These are phyloP conservation scores for Microcebus lehilahytsara DNA, from an alignment of 2,113 vertebrate species.

Conservation along the genomic window DNA sequence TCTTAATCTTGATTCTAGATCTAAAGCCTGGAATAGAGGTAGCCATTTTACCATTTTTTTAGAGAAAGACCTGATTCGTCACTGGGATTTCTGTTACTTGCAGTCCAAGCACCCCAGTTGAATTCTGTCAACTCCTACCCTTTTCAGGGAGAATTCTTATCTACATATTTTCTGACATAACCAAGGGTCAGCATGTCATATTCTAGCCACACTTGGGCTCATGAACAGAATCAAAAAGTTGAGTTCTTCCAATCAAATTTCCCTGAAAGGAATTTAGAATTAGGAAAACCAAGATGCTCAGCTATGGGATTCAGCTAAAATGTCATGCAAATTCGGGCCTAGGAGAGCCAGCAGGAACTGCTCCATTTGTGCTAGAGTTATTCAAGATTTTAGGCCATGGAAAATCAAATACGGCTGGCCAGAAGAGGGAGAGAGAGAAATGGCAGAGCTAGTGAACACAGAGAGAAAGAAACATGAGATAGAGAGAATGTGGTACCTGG, in stretches of 20 bases:
- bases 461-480: not conserved
- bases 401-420: not conserved
- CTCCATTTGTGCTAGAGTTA: not conserved
- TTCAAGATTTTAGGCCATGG: not conserved
- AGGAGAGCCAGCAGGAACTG: not conserved
- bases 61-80: not conserved
- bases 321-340: not conserved
- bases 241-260: not conserved
- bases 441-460: not conserved
- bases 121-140: accelerated
- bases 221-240: not conserved
- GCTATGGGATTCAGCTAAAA: not conserved
- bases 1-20: not conserved
- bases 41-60: not conserved
- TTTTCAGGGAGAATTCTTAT: not conserved
- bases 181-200: not conserved
- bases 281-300: not conserved
- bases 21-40: not conserved
- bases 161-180: not conserved
- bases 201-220: accelerated
- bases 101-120: not conserved
- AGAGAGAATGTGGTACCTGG: not conserved
- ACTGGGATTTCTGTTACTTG: not conserved
- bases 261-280: not conserved
- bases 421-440: not conserved